A percentile compares a stretch with the other conserved stretches of the same genome.
These are phyloP conservation scores for Hypotaenidia philippensis DNA, from an alignment of 2,797 vertebrate species.

Conservation along the genomic window DNA sequence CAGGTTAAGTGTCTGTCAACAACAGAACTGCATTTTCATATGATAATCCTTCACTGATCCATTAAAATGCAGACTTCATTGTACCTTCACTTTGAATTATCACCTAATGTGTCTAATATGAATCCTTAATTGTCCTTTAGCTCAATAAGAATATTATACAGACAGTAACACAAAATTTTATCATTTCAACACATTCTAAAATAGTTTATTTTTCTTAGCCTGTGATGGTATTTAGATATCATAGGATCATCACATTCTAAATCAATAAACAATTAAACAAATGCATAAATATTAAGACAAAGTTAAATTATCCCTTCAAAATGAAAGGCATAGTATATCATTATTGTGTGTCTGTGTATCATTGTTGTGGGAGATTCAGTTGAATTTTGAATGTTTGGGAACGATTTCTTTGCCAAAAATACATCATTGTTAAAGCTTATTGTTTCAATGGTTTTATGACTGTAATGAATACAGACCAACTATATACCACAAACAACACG, in stretches of 20 bases:
- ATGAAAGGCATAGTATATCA: neutral
- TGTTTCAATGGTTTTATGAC: neutral
- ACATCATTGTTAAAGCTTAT: neutral
- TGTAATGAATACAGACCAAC: neutral
- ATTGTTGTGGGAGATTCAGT: neutral
- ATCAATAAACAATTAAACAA: neutral
- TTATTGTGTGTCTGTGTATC: neutral
- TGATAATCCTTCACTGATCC: neutral
- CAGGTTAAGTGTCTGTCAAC: neutral
- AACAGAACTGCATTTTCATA: neutral
- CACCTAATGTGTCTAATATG: neutral
- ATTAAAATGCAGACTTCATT: neutral
- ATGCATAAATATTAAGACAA: neutral
- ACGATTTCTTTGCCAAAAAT: neutral
- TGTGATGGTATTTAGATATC: neutral
- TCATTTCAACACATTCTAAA: neutral
- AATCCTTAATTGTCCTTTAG: neutral
- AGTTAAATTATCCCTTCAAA: neutral
- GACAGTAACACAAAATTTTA: neutral
- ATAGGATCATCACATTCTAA: neutral
- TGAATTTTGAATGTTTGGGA: neutral
- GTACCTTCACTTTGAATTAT: neutral
- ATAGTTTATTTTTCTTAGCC: neutral
- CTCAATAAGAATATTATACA: neutral
- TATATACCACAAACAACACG: neutral